Evolutionary conservation across 2,113 vertebrate genomes (phyloP), one percentile per base, ranked within the genome.

Genomic region (Piprites chloris): DNA sequence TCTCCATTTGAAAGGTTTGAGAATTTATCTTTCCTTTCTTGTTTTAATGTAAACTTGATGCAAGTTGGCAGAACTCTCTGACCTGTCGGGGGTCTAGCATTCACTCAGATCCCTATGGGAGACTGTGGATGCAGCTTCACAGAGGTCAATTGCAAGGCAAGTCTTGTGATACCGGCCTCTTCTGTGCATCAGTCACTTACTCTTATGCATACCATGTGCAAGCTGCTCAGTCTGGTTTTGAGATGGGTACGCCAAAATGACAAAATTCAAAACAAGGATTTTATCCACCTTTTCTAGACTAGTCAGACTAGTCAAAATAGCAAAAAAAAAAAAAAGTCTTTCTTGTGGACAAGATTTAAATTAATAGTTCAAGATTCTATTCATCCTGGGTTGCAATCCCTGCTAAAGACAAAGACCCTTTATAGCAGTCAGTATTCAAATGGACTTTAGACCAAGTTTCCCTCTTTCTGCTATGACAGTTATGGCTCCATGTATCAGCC

Each of bases 21-120:
- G 91, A 89, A 84, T n/a, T 79, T 85, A 84, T 93, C 96, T 92
- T 50, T 90, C 63, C 63, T 95, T 97, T 91, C 92, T 97, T 96
- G 44, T 92, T 95, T 97, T 89, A 96, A 96, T 96, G 95, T 91
- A 97, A 97, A 97, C 75, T 93, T 94, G 63, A 93, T 96, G 89
- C 91, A 97, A 95, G 58, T 41, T 91, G 55, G 42, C 91, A 91
- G 93, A 85, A 37, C 74, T 85, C n/a, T 91, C 42, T 85, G 87
- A 84, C 66, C 67, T 93, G 69, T 53, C 66, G 88, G 68, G 86
- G 56, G 68, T 94, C 78, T 82, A 86, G 46, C 65, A 77, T 61
- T 94, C 63, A 52, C 44, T 85, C 69, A 73, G 44, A 63, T 78
- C 59, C 87, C 75, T 9, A 4, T 53, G 91, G 90, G 75, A 96